These are phyloP conservation scores for Somateria mollissima DNA, from an alignment of 2,797 vertebrate species.

Conservation along the genomic window DNA sequence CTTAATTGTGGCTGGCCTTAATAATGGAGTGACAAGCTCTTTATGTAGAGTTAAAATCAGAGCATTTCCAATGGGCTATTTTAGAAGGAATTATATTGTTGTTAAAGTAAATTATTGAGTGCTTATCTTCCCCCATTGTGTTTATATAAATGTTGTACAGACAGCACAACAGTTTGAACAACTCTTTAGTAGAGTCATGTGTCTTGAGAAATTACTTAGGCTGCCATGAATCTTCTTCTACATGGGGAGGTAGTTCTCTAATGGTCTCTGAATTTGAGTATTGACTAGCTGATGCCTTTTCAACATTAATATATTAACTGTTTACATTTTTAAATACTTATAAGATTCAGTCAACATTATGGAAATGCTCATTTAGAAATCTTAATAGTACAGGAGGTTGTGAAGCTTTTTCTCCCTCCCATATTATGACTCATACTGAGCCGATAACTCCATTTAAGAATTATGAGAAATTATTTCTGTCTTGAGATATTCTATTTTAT, in stretches of 20 bases:
- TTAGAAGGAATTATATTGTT: conserved; percentile 28
- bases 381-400: background rate
- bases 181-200: background rate
- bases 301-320: background rate
- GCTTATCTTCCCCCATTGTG: background rate
- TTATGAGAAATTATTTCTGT: background rate
- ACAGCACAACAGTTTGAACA: background rate
- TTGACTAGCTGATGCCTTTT: background rate
- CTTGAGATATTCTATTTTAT: background rate
- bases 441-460: background rate
- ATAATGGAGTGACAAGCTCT: conserved; percentile 11
- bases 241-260: background rate
- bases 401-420: background rate
- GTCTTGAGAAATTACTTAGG: background rate
- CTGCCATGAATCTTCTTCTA: background rate
- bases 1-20: conserved; percentile 25
- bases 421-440: background rate
- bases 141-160: background rate
- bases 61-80: conserved; percentile 8
- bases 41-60: conserved; percentile 26
- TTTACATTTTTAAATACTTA: background rate
- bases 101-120: conserved; percentile 30
- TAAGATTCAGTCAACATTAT: background rate
- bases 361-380: background rate
- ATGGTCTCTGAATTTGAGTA: background rate